A percentile compares a stretch with the other conserved stretches of the same genome.
Conservation (phyloP, 2,113 vertebrate genomes). For the Mormoops blainvillei region DNA sequence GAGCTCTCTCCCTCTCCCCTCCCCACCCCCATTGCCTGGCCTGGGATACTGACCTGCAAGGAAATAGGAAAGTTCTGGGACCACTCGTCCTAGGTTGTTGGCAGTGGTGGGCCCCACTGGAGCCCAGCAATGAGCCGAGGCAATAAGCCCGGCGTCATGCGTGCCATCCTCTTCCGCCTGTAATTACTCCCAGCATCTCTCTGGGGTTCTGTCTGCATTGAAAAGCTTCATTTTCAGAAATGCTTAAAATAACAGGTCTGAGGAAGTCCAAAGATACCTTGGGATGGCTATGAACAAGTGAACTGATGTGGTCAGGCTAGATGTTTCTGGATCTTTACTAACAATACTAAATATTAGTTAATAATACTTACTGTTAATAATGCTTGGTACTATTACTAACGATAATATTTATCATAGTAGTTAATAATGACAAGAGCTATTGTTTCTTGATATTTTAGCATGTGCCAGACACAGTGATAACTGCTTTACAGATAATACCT, state of each 20-base stretch:
- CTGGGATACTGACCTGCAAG: neutral
- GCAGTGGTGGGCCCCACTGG: neutral
- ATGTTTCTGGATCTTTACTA: neutral
- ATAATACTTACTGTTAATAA: neutral
- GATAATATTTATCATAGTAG: neutral
- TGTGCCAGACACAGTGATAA: neutral
- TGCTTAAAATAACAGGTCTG: neutral
- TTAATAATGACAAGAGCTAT: neutral
- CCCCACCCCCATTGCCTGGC: neutral
- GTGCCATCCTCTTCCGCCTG: neutral
- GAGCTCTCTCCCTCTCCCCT: neutral
- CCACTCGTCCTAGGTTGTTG: neutral
- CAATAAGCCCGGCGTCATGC: neutral
- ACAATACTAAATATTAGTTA: neutral
- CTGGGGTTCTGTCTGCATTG: neutral
- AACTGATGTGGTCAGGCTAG: neutral
- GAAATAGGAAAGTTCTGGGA: neutral
- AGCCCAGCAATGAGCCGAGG: neutral
- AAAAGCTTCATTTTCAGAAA: constrained; percentile 29
- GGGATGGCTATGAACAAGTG: neutral
- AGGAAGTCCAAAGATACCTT: neutral
- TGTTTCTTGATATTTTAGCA: neutral
- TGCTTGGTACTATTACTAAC: neutral
- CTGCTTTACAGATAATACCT: neutral
- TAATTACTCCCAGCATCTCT: neutral